Base-by-base conservation (phyloP, 2,888 invertebrate species). In the Pollenia amentaria region DNA sequence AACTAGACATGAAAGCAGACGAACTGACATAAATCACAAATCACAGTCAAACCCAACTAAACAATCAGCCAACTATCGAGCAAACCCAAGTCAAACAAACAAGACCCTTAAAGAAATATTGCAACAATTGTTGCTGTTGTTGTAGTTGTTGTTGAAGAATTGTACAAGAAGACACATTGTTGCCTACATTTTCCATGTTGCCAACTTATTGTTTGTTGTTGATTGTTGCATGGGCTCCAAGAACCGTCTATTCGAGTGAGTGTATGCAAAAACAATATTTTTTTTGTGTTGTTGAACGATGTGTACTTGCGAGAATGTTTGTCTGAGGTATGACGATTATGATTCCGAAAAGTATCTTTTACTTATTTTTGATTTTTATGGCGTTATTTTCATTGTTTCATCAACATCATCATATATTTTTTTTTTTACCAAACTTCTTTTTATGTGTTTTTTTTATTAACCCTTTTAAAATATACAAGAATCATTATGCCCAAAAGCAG, bases 401-500 rank as follows among this genome's bases (percentile, higher is more conserved):
- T 76, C 62, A 82, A 57, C 51, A 42, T 69, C 64, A 48, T 77
- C 78, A 79, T 84, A 84, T 84, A 73, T 78, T 72, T 48, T 42
- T 78, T 78, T 72, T 48, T 42, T 3, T 18, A 72, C 21, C 29
- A 42, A 8, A 12, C 38, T 51, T 11, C 44, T 42, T 40, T 40
- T 62, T 38, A 60, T 16, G 16, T 76, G 40, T 73, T 40, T 72
- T 53, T 69, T 79, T 86, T 79, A 70, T 86, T 44, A 86, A 79
- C 83, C 60, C 83, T 83, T 83, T 44, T 16, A 73, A 81, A 78
- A 73, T 38, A 38, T 57, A 29, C 78, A 21, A 55, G 69, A 82
- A 80, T 87, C 83, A 87, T 87, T 87, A 87, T 83, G 87, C 53
- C 87, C 87, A 87, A 87, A 87, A 84, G 77, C 60, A 84, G 84